phyloP scores from a whole-genome alignment of 2,797 vertebrate species.

The Pampus argenteus region DNA sequence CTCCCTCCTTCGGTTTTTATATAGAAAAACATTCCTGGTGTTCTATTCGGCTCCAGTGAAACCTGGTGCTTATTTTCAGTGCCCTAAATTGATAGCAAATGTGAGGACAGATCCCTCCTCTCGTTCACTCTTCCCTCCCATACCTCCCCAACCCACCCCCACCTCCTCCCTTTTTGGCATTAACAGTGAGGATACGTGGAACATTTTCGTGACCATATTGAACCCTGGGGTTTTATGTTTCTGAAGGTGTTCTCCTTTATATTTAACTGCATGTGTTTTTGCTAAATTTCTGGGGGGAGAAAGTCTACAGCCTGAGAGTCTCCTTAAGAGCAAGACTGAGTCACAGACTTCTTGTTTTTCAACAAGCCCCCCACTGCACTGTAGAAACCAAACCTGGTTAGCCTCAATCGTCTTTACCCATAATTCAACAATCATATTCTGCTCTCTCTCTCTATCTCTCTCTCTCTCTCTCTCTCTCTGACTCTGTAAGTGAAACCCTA shows the following conservation, averaged over 20 bases:
- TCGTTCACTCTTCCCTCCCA: slow-evolving; percentile 59
- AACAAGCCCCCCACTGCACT: slow-evolving; percentile 78
- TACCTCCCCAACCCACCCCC: not conserved
- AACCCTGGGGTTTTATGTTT: slow-evolving; percentile 82
- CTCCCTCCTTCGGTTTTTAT: slow-evolving; percentile 76
- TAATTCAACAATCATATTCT: slow-evolving; percentile 81
- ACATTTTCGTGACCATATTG: slow-evolving; percentile 82
- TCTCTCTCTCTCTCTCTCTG: slow-evolving; percentile 46
- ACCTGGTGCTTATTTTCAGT: slow-evolving; percentile 87
- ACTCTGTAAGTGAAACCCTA: slow-evolving; percentile 79
- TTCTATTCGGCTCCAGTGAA: slow-evolving; percentile 81
- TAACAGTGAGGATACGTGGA: slow-evolving; percentile 80
- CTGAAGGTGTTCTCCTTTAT: slow-evolving; percentile 81
- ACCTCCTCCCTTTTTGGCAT: slow-evolving; percentile 76
- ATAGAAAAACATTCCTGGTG: slow-evolving; percentile 88
- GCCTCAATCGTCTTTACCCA: slow-evolving; percentile 85
- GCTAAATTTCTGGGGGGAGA: slow-evolving; percentile 70
- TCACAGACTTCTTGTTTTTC: slow-evolving; percentile 82
- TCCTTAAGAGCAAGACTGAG: slow-evolving; percentile 75
- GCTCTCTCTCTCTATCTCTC: slow-evolving; percentile 52
- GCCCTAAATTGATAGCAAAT: slow-evolving; percentile 89
- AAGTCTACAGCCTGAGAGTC: slow-evolving; percentile 69
- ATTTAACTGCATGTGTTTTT: slow-evolving; percentile 78
- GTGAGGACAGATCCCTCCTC: slow-evolving; percentile 83
- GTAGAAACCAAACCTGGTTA: slow-evolving; percentile 84